Conservation (phyloP, 2,888 invertebrate species). For the Tinea semifulvella region DNA sequence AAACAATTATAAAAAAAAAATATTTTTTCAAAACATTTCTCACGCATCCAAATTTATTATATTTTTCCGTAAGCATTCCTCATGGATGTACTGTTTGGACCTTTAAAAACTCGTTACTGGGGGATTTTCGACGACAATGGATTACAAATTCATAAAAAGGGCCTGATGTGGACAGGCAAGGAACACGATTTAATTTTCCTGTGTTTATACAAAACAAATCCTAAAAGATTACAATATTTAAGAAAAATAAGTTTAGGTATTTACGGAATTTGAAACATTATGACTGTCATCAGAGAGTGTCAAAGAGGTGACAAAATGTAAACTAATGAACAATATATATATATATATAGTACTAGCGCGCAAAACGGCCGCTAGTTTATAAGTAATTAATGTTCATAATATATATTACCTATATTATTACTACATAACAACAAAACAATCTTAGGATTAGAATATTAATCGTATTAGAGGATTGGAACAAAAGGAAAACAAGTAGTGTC, state of each 20-base stretch:
- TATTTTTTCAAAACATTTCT: no score
- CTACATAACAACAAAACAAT: neutral
- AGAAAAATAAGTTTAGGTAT: no score
- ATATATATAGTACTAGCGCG: no score
- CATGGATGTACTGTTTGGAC: neutral
- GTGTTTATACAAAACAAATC: no score
- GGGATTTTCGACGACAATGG: conserved; percentile 15
- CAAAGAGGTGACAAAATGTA: no score
- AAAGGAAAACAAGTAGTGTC: neutral
- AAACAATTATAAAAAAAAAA: no score
- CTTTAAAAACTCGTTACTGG: conserved; percentile 11
- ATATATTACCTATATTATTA: neutral
- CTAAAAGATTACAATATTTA: no score
- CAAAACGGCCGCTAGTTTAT: no score
- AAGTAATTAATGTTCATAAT: neutral
- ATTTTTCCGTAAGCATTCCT: neutral
- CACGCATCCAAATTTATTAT: neutral
- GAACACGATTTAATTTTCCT: neutral
- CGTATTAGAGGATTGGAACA: conserved; percentile 5
- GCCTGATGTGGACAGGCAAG: conserved; percentile 6
- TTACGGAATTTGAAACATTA: no score
- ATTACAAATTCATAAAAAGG: conserved; percentile 13
- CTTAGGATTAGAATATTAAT: neutral
- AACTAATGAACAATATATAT: no score
- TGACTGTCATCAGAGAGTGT: no score